Base-by-base conservation (phyloP, 2,888 invertebrate species). In the Trachelus stipa region DNA sequence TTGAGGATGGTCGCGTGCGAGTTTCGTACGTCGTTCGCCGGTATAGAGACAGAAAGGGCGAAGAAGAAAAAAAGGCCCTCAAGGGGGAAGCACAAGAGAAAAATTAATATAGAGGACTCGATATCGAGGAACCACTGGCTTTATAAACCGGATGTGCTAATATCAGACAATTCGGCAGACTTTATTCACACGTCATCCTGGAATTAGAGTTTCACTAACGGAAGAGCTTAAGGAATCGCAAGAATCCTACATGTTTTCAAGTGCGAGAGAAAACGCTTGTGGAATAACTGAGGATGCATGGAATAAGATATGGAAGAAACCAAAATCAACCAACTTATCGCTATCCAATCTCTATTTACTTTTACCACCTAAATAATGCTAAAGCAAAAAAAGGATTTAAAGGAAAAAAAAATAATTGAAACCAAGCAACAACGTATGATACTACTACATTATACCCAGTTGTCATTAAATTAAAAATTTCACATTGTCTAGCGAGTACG, bases 401-500 rank as follows among this genome's bases (percentile, higher is more conserved):
- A 80, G 68, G 79, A 78, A 82, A 74, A 79, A 80, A 83, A 84
- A 83, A 84, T 85, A 85, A 86, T 84, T 87, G 86, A 87, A 88
- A 84, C 75, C 76, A 69, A n/a, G 12, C 34, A 76, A 73, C 56
- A 69, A 71, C 68, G 69, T 69, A 77, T 69, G 34, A 31, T 71
- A 35, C 84, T 87, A 87, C 82, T 88, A 86, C 86, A 88, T 88
- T 87, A 79, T 88, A 86, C 81, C 86, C 88, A 88, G 86, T 87
- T 88, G 87, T 90, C 88, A 90, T 90, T 89, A 88, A 89, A 89
- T 90, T 88, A 73, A 74, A 88, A 89, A 89, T 88, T 90, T 90
- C 87, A 88, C 87, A 88, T 87, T 90, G 88, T 90, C 88, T 89
- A 89, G 88, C 85, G 86, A 88, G 87, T 88, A 90, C 85, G 87